phyloP scores from a whole-genome alignment of 37 sponge, comb jelly and placozoan genomes.

The Bolinopsis microptera region DNA sequence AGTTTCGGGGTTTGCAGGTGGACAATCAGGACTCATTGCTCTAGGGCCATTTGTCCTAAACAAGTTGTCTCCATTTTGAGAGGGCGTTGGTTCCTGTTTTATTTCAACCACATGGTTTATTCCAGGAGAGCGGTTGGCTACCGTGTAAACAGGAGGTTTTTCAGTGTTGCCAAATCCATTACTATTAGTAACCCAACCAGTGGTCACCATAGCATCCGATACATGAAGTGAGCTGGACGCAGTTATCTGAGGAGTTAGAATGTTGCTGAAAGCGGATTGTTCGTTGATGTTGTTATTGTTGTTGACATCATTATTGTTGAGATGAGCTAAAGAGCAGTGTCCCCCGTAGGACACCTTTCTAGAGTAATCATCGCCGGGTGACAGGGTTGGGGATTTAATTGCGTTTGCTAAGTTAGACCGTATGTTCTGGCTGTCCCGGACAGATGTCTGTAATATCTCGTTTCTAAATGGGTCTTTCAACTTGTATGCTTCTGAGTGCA shows the following conservation, averaged over 20 bases:
- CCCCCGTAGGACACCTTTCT: neutral
- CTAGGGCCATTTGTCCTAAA: too few species aligned
- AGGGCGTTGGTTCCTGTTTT: neutral
- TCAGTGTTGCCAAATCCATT: neutral
- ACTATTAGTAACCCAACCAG: neutral
- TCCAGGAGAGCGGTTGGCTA: too few species aligned
- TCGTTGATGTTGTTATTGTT: too few species aligned
- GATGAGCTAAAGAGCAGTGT: neutral
- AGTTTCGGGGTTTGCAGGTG: neutral
- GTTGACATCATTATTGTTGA: neutral
- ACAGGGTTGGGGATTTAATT: neutral
- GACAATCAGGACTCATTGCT: neutral
- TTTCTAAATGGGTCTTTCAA: neutral
- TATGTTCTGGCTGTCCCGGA: neutral
- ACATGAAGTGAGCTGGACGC: neutral
- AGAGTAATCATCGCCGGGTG: neutral
- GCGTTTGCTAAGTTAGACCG: neutral
- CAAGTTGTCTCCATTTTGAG: too few species aligned
- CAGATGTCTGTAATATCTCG: neutral
- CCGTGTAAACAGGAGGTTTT: neutral
- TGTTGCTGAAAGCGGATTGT: neutral
- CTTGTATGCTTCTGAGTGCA: neutral
- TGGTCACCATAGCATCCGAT: neutral
- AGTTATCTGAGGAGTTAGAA: neutral
- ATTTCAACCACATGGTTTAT: neutral